These are phyloP conservation scores for Anoplophora glabripennis DNA, from an alignment of 1,140 invertebrate genomes.

Conservation along the genomic window DNA sequence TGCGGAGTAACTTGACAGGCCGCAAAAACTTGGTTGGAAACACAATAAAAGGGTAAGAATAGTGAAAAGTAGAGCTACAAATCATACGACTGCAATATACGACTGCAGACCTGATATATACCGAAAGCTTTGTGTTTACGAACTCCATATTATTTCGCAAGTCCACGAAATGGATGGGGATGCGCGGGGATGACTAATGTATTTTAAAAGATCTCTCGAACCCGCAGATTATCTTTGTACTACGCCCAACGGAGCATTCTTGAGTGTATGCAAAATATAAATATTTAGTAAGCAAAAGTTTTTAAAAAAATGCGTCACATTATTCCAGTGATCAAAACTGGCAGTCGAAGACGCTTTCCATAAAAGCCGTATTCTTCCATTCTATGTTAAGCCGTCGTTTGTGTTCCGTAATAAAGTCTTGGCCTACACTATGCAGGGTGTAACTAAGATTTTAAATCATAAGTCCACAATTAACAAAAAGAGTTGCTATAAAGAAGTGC, in stretches of 20 bases:
- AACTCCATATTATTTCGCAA: constrained; percentile 34
- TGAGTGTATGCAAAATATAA: constrained; percentile 19
- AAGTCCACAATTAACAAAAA: too few species aligned
- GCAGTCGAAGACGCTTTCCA: too few species aligned
- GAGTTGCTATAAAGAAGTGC: too few species aligned
- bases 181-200: constrained; percentile 9
- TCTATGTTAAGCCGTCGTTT: too few species aligned
- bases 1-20: background rate
- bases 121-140: constrained; percentile 39
- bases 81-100: constrained; percentile 39
- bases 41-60: constrained; percentile 34
- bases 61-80: constrained; percentile 41
- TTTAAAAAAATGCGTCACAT: too few species aligned
- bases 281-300: too few species aligned
- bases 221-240: constrained; percentile 7
- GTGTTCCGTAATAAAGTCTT: too few species aligned
- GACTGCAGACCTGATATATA: constrained; percentile 36
- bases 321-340: too few species aligned
- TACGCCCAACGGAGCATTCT: background rate
- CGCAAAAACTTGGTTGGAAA: constrained; percentile 9
- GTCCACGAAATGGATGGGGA: constrained; percentile 17
- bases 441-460: too few species aligned
- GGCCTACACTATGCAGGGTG: too few species aligned
- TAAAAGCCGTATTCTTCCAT: too few species aligned
- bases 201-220: constrained; percentile 16